Evolutionary conservation across 2,888 invertebrate species (phyloP).

Genomic region (Trichogramma evanescens): DNA sequence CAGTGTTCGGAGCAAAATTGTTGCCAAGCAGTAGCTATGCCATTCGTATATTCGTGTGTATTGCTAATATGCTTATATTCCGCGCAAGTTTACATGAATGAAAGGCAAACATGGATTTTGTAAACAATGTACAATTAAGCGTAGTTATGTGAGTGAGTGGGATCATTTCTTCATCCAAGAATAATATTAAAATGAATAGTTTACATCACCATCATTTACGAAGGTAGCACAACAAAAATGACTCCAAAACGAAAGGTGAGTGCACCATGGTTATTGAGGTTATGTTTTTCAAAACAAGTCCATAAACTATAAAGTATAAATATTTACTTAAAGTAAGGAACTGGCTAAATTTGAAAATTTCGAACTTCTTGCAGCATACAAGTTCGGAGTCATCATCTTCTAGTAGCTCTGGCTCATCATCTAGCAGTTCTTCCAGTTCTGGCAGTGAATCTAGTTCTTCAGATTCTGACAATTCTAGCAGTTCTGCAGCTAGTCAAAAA

Average conservation of each 20-base stretch:
- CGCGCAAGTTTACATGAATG: too few relatives aligned
- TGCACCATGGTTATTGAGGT: conserved; percentile 10
- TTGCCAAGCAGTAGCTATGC: too few relatives aligned
- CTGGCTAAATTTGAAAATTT: background rate
- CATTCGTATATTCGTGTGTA: too few relatives aligned
- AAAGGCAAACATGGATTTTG: too few relatives aligned
- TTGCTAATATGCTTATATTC: too few relatives aligned
- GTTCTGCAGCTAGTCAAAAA: conserved; percentile 41
- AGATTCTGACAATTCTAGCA: conserved; percentile 43
- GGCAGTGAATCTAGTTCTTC: conserved; percentile 45
- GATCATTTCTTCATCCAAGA: background rate
- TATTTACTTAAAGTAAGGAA: background rate
- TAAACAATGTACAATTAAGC: too few relatives aligned
- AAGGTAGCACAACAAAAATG: conserved; percentile 31
- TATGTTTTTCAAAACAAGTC: conserved; percentile 19
- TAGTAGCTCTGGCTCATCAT: conserved; percentile 41
- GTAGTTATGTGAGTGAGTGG: background rate
- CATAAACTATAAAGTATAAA: conserved; percentile 1
- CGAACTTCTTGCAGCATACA: conserved; percentile 32
- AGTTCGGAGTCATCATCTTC: conserved; percentile 45
- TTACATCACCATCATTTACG: conserved; percentile 9
- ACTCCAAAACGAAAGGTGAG: conserved; percentile 43
- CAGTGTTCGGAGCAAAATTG: too few relatives aligned
- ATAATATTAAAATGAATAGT: conserved; percentile 17
- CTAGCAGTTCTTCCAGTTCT: conserved; percentile 43